Evolutionary conservation across 2,797 vertebrate species (phyloP).

Genomic region (Podarcis lilfordi): DNA sequence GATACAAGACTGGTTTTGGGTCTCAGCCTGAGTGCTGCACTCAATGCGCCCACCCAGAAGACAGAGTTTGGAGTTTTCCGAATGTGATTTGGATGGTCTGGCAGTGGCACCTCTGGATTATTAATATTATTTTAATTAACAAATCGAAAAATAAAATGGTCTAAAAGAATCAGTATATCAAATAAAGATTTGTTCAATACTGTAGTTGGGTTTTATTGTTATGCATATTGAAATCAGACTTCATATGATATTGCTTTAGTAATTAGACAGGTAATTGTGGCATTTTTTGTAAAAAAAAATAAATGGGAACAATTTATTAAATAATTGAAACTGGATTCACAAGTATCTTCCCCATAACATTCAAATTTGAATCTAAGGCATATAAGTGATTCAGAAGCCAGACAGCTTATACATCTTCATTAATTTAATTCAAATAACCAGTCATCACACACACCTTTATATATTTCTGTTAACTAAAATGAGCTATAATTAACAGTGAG

Average conservation of each 20-base stretch:
- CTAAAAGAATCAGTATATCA: not conserved
- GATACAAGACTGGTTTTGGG: constrained; percentile 95
- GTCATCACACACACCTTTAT: not conserved
- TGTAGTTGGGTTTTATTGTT: constrained; percentile 9
- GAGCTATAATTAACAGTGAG: not conserved
- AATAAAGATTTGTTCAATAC: constrained; percentile 44
- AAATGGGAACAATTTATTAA: not conserved
- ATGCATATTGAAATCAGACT: constrained; percentile 1
- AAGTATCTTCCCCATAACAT: constrained; percentile 36
- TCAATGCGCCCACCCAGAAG: constrained; percentile 90
- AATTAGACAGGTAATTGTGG: not conserved
- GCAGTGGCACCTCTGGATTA: constrained; percentile 10
- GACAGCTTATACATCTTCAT: not conserved
- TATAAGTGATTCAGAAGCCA: constrained; percentile 4
- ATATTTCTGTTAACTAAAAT: constrained; percentile 14
- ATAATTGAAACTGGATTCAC: constrained; percentile 38
- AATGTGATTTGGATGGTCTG: constrained; percentile 80
- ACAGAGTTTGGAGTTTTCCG: constrained; percentile 93
- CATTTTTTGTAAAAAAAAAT: constrained; percentile 32
- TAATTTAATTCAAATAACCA: constrained; percentile 22
- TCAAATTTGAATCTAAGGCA: constrained; percentile 1
- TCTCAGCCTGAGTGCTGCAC: constrained; percentile 91
- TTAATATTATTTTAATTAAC: constrained; percentile 9
- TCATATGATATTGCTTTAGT: not conserved
- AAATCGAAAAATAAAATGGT: constrained; percentile 1